These are phyloP conservation scores for Naja naja DNA, from an alignment of 2,113 vertebrate species.

Conservation along the genomic window DNA sequence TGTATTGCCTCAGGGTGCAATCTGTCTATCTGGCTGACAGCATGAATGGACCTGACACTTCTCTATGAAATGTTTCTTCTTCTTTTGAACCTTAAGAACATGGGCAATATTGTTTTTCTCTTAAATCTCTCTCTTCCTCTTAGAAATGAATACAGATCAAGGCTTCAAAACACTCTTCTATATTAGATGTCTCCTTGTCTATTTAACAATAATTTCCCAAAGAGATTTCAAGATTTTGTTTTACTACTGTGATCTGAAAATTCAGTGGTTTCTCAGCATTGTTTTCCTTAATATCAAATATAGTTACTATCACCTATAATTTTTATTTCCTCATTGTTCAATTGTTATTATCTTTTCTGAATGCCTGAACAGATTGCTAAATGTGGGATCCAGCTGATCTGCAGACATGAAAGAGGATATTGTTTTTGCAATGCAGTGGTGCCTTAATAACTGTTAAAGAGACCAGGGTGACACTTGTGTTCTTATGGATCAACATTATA, in stretches of 20 bases:
- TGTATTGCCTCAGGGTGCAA: slow-evolving; percentile 5
- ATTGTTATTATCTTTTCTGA: slow-evolving; percentile 17
- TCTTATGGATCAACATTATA: neutral
- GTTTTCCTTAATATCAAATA: slow-evolving; percentile 6
- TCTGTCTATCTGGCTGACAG: neutral
- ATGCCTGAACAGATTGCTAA: neutral
- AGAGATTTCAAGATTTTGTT: slow-evolving; percentile 8
- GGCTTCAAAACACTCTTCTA: slow-evolving; percentile 10
- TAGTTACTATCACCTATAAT: slow-evolving; percentile 7
- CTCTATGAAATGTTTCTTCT: slow-evolving; percentile 4
- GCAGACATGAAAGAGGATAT: neutral
- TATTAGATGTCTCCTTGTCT: slow-evolving; percentile 5
- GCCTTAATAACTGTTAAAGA: neutral
- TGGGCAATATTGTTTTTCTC: neutral
- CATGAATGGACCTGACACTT: neutral
- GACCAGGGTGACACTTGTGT: neutral
- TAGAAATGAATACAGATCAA: neutral
- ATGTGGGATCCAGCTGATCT: neutral
- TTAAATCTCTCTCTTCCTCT: slow-evolving; percentile 1
- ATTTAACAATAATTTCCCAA: slow-evolving; percentile 14
- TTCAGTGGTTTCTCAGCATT: neutral
- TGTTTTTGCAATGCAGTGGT: neutral
- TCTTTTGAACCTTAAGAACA: neutral
- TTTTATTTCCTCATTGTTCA: slow-evolving; percentile 11
- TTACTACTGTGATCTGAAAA: neutral